A percentile compares a stretch with the other conserved stretches of the same genome.
Evolutionary conservation across 2,113 vertebrate species (phyloP).

Genomic region (Ivindomyrus marchei): DNA sequence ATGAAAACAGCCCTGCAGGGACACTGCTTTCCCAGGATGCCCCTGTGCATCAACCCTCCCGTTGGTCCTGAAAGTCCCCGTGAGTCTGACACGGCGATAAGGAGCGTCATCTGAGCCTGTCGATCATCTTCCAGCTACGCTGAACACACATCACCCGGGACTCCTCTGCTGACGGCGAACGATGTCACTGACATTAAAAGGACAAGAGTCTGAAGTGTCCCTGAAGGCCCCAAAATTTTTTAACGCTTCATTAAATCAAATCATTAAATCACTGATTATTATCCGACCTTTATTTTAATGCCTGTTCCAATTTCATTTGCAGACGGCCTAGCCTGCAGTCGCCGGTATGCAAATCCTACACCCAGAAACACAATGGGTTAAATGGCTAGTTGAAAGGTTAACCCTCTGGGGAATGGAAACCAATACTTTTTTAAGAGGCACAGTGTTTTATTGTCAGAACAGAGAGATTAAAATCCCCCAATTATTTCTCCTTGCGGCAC

Average conservation of each 20-base stretch:
- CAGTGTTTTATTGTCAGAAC: conserved; percentile 1
- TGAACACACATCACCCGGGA: background rate
- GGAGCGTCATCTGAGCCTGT: background rate
- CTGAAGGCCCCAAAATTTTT: background rate
- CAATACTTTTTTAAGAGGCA: background rate
- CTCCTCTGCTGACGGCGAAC: background rate
- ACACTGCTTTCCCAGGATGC: background rate
- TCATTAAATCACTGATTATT: conserved; percentile 8
- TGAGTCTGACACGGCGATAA: background rate
- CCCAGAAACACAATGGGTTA: background rate
- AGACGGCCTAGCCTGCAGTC: background rate
- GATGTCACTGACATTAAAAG: background rate
- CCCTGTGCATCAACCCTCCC: background rate
- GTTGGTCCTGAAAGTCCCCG: background rate
- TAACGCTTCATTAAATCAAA: conserved; percentile 3
- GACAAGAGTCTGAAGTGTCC: background rate
- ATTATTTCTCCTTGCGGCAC: conserved; percentile 3
- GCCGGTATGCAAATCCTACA: background rate
- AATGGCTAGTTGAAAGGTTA: background rate
- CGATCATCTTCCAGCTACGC: background rate
- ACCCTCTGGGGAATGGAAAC: background rate
- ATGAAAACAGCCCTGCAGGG: background rate
- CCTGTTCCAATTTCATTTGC: background rate
- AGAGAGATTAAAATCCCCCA: background rate
- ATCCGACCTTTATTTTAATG: conserved; percentile 9